Evolutionary conservation across 1,140 invertebrate species (phyloP).

Genomic region (Orius laevigatus): DNA sequence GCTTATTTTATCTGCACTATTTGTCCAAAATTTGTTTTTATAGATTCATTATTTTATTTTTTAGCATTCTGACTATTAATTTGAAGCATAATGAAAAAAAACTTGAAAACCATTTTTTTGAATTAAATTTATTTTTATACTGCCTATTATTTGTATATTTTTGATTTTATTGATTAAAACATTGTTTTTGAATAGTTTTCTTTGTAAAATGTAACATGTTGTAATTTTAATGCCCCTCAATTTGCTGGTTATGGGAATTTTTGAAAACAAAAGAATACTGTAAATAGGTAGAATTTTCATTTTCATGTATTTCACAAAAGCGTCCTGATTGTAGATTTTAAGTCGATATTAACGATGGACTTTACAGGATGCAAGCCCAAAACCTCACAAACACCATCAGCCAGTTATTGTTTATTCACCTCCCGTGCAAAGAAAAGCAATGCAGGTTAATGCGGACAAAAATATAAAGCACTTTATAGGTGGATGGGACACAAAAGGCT

Average conservation of each 20-base stretch:
- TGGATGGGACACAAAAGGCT: background rate
- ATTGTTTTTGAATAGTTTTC: too few relatives aligned
- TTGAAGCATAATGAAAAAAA: too few relatives aligned
- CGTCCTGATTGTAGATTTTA: too few relatives aligned
- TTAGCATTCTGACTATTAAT: background rate
- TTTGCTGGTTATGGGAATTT: conserved; percentile 4
- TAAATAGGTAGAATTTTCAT: too few relatives aligned
- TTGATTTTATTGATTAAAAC: too few relatives aligned
- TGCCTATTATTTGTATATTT: too few relatives aligned
- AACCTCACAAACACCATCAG: conserved; percentile 10
- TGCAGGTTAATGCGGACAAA: conserved; percentile 17
- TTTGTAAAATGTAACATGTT: too few relatives aligned
- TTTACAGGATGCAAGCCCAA: background rate
- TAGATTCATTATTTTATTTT: background rate
- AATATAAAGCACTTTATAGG: background rate
- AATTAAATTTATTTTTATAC: too few relatives aligned
- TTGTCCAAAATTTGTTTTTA: conserved; percentile 9
- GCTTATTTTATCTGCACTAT: conserved; percentile 12
- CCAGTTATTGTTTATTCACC: conserved; percentile 16
- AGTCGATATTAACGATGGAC: too few relatives aligned
- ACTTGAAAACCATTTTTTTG: too few relatives aligned
- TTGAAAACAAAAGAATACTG: too few relatives aligned
- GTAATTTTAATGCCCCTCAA: conserved; percentile 1
- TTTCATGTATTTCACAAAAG: too few relatives aligned
- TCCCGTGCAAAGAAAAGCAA: conserved; percentile 17